Percentiles rank a stretch among this genome's conserved stretches.
phyloP scores from a whole-genome alignment of 92 coral and sea anemone species.

The Porites evermanni region DNA sequence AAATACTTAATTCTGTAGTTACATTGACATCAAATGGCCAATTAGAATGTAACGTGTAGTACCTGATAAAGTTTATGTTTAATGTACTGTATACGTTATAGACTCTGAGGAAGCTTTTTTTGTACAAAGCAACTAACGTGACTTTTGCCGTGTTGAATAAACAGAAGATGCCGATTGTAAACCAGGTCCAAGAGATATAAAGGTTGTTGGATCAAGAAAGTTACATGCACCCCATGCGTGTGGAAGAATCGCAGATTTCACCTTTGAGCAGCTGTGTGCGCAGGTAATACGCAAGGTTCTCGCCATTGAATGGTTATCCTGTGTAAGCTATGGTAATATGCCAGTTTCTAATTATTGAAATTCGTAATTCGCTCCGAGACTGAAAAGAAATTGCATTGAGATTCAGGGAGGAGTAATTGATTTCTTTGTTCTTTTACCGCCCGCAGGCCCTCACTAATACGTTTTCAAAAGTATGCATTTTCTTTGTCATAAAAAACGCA shows the following conservation, averaged over 20 bases:
- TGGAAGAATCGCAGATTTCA: slow-evolving; percentile 92
- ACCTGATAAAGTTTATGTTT: no score
- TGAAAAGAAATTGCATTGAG: no score
- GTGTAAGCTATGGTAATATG: no score
- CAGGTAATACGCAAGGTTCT: slow-evolving; percentile 50
- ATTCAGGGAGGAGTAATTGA: no score
- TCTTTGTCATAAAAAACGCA: no score
- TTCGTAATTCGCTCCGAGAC: no score
- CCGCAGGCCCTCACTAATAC: not conserved
- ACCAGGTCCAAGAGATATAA: slow-evolving; percentile 75
- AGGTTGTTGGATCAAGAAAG: slow-evolving; percentile 79
- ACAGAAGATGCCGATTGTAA: slow-evolving; percentile 60
- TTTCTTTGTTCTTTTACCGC: not conserved
- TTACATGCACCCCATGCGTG: slow-evolving; percentile 86
- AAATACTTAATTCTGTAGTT: no score
- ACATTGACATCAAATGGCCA: no score
- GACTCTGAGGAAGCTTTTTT: not conserved
- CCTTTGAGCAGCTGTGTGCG: slow-evolving; percentile 91
- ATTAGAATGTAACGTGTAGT: no score
- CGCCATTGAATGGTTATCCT: not conserved
- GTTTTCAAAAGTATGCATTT: no score
- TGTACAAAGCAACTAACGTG: not conserved
- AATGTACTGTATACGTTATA: no score
- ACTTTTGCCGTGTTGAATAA: not conserved
- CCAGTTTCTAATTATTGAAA: not conserved